A percentile compares a stretch with the other conserved stretches of the same genome.
phyloP scores from a whole-genome alignment of 2,113 vertebrate species.

The Circaetus cinerascens region DNA sequence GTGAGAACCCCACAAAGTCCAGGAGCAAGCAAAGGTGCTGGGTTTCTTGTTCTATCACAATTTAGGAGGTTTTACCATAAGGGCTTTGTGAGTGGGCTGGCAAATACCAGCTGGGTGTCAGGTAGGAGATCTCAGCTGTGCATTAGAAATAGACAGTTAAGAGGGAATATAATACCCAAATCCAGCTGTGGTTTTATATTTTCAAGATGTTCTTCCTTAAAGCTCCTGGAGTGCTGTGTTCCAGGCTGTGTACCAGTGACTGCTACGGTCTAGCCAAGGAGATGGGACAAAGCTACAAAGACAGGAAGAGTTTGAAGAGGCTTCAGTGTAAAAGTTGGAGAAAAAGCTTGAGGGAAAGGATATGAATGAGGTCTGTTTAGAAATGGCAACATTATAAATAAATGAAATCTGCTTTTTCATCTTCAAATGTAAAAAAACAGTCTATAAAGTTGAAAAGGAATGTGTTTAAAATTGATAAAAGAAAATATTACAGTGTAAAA shows the following conservation, averaged over 20 bases:
- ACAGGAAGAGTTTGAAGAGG: background rate
- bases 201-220: background rate
- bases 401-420: background rate
- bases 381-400: background rate
- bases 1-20: background rate
- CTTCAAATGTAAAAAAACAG: background rate
- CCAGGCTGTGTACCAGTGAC: background rate
- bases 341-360: background rate
- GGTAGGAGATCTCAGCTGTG: background rate
- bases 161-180: background rate
- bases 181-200: background rate
- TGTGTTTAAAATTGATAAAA: background rate
- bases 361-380: background rate
- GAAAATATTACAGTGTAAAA: background rate
- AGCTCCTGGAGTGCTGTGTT: background rate
- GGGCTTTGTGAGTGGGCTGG: background rate
- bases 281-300: background rate
- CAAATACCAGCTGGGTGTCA: background rate
- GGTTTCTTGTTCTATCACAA: background rate
- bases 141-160: background rate
- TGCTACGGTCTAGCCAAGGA: background rate
- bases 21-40: background rate
- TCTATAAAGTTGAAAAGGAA: background rate
- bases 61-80: background rate
- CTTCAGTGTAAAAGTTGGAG: background rate